phyloP scores from a whole-genome alignment of 2,797 vertebrate species.

The Champsocephalus esox region DNA sequence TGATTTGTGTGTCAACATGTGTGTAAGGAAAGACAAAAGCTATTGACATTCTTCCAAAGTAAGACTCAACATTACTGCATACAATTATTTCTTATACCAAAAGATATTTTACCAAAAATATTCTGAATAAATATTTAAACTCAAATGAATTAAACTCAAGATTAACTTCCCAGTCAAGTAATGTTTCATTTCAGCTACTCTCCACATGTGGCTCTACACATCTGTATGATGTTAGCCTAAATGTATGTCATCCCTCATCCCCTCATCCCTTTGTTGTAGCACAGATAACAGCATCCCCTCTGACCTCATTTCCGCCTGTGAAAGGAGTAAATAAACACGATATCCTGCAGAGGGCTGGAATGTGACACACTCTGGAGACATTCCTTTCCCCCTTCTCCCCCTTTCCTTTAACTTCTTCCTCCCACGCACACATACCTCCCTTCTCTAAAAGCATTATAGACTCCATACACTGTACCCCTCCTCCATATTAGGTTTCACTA shows the following conservation, averaged over 20 bases:
- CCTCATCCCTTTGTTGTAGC: slow-evolving; percentile 44
- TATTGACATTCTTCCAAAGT: not conserved
- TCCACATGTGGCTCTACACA: slow-evolving; percentile 40
- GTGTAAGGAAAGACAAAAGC: not conserved
- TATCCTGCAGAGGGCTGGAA: slow-evolving; percentile 67
- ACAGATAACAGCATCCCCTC: slow-evolving; percentile 64
- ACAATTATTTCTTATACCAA: not conserved
- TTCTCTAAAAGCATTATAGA: slow-evolving; percentile 22
- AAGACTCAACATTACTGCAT: not conserved
- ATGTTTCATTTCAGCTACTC: slow-evolving; percentile 20
- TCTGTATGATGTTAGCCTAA: slow-evolving; percentile 37
- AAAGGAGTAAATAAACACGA: slow-evolving; percentile 75
- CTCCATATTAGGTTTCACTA: slow-evolving; percentile 5
- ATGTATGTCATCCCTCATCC: slow-evolving; percentile 41
- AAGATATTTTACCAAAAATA: not conserved
- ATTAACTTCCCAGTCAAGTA: not conserved
- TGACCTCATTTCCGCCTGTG: slow-evolving; percentile 72
- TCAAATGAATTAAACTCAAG: slow-evolving; percentile 5
- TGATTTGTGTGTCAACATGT: not conserved
- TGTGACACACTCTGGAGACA: slow-evolving; percentile 74
- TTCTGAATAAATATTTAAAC: not conserved
- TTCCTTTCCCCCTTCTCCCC: slow-evolving; percentile 58
- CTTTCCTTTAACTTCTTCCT: slow-evolving; percentile 26
- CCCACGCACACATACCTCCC: slow-evolving; percentile 34
- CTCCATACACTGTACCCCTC: not conserved